These are phyloP conservation scores for Cossypha caffra DNA, from an alignment of 2,797 vertebrate species.

Conservation along the genomic window DNA sequence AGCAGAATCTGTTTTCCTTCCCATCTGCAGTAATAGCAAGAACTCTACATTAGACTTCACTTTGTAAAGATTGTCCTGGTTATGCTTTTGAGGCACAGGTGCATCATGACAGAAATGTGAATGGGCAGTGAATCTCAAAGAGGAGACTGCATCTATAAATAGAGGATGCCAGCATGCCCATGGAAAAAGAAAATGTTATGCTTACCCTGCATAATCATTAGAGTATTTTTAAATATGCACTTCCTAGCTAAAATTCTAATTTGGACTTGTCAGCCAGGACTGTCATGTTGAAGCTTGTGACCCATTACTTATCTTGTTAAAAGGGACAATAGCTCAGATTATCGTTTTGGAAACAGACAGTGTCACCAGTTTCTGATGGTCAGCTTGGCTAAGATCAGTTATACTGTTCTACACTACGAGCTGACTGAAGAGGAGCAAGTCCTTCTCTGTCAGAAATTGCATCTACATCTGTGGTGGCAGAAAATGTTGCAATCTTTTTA, in stretches of 20 bases:
- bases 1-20: not conserved
- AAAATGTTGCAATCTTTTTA: slow-evolving; percentile 41
- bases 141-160: not conserved
- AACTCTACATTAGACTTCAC: not conserved
- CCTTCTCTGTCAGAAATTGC: not conserved
- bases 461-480: not conserved
- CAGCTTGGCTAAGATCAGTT: not conserved
- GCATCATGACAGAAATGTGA: not conserved
- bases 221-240: not conserved
- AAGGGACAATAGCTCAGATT: not conserved
- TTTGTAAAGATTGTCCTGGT: not conserved
- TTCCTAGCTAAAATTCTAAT: not conserved
- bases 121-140: not conserved
- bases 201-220: not conserved
- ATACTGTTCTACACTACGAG: not conserved
- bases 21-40: not conserved
- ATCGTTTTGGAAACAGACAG: not conserved
- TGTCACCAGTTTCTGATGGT: not conserved
- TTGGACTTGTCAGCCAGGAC: not conserved
- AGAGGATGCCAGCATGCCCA: not conserved
- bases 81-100: not conserved
- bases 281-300: not conserved
- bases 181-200: not conserved
- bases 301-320: not conserved
- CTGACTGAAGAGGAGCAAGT: not conserved